Base-by-base conservation (phyloP, 2,113 vertebrate genomes). In the Indicator indicator region DNA sequence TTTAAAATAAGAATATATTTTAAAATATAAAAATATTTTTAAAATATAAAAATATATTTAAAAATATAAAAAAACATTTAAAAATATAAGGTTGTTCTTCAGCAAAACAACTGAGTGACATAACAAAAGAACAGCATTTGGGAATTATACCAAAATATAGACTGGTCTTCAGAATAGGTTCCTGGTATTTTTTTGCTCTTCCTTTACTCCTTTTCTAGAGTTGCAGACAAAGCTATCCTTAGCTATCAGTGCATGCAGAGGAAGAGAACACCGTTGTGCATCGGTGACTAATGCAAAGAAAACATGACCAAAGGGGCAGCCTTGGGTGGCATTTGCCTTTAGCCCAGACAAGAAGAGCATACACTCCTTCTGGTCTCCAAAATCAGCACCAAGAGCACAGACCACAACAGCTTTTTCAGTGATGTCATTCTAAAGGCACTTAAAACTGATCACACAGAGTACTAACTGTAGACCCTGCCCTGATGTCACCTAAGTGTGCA, bases 361-460 rank as follows among this genome's bases (percentile, higher is more conserved):
- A 48, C 20, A 30, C 50, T 88, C 18, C 9, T 83, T 54, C 54
- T 60, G 48, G 9, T 42, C 71, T 38, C 10, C 52, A 80, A 89
- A 86, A 7, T 8, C 30, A 78, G 21, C 0, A 0, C 60, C 48
- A 72, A 48, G n/a, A 38, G 30, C 28, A 59, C 10, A 72, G 14
- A 55, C 12, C 27, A 77, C 23, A 59, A 1, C 1, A 8, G 5
- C 26, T 33, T 58, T 40, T 84, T 79, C 2, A 4, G 3, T 38
- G 18, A 26, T 50, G 33, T 52, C 40, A 4, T 50, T 63, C 40
- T 79, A 20, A 36, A 40, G 13, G 14, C 24, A 64, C 13, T 71
- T 81, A 12, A 63, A 33, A 28, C 52, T 44, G 26, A 36, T 36
- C 36, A 17, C 40, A 76, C 27, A 54, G 12, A 58, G 15, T 11